Percentiles rank a stretch among this genome's conserved stretches.
Evolutionary conservation across 2,113 vertebrate genomes (phyloP).

Genomic region (Macaca fascicularis): T2T-MFA8v1.1 NC_088389.1:89248501-89249000

Average conservation of each 20-base stretch:
- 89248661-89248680: background rate
- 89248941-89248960: background rate
- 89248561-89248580: conserved; percentile 44
- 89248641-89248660: conserved; percentile 32
- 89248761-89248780: conserved; percentile 53
- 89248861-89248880: conserved; percentile 62
- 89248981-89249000: background rate
- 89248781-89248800: conserved; percentile 46
- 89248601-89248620: background rate
- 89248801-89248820: conserved; percentile 54
- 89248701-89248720: background rate
- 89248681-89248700: conserved; percentile 55
- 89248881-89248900: conserved; percentile 56
- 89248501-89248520: conserved; percentile 21
- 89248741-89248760: background rate
- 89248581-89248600: background rate
- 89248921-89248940: conserved; percentile 42
- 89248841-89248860: conserved; percentile 18
- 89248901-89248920: conserved; percentile 43
- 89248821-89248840: conserved; percentile 57
- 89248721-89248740: background rate
- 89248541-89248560: conserved; percentile 8
- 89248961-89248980: conserved; percentile 12
- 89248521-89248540: conserved; percentile 1
- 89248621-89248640: background rate